Conservation (phyloP, 2,797 vertebrate genomes). For the Lithobates pipiens region DNA sequence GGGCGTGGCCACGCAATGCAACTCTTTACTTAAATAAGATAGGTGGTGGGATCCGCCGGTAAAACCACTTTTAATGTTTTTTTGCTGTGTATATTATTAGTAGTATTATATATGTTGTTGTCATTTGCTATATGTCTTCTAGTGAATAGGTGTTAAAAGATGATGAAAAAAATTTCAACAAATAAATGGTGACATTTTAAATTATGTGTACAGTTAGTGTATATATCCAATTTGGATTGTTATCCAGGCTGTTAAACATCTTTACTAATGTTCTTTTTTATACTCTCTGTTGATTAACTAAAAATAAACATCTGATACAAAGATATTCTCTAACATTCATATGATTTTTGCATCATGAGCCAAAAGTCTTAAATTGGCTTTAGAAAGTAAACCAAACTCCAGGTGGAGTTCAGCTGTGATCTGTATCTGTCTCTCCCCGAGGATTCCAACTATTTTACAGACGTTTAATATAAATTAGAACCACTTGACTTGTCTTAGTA, state of each 20-base stretch:
- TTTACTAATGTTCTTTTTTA: not conserved
- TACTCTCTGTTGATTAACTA: slow-evolving; percentile 14
- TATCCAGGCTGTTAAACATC: not conserved
- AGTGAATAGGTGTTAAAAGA: too few relatives aligned
- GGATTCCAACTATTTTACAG: slow-evolving; percentile 35
- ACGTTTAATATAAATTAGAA: slow-evolving; percentile 45
- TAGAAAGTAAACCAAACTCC: slow-evolving; percentile 39
- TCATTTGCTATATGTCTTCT: too few relatives aligned
- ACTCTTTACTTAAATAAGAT: too few relatives aligned
- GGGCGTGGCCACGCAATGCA: too few relatives aligned
- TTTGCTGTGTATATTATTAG: too few relatives aligned
- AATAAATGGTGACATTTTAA: not conserved
- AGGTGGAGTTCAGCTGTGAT: slow-evolving; percentile 52
- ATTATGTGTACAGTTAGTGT: not conserved
- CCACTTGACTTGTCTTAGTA: slow-evolving; percentile 45
- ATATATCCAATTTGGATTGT: not conserved
- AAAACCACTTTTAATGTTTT: too few relatives aligned
- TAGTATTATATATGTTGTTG: too few relatives aligned
- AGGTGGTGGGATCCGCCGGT: too few relatives aligned
- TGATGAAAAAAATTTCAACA: not conserved
- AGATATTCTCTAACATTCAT: slow-evolving; percentile 26
- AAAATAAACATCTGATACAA: slow-evolving; percentile 39
- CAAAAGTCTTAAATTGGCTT: slow-evolving; percentile 49
- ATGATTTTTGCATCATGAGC: slow-evolving; percentile 33
- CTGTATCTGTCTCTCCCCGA: slow-evolving; percentile 28